Conservation (phyloP, 2,113 vertebrate species). For the Paralichthys olivaceus region DNA sequence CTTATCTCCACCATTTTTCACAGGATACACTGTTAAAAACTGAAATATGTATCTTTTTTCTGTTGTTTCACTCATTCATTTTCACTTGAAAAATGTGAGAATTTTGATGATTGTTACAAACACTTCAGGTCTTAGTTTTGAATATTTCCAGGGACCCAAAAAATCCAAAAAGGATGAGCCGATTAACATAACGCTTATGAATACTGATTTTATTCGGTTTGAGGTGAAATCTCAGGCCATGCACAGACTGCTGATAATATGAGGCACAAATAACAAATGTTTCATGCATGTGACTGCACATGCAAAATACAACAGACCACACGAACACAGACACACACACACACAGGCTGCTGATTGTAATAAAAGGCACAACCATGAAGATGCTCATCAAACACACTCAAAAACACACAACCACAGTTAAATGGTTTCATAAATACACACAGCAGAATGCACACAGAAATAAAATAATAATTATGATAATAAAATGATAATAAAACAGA, state of each 20-base stretch:
- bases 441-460: slow-evolving; percentile 31
- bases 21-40: background rate
- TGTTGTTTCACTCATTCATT: no score
- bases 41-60: no score
- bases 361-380: slow-evolving; percentile 36
- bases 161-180: background rate
- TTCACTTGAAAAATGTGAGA: no score
- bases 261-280: background rate
- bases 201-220: slow-evolving; percentile 12
- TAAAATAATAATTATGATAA: slow-evolving; percentile 38
- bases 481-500: slow-evolving; percentile 42
- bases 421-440: slow-evolving; percentile 60
- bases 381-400: slow-evolving; percentile 59
- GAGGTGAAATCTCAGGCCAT: background rate
- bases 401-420: slow-evolving; percentile 51
- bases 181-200: background rate
- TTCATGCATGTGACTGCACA: slow-evolving; percentile 3
- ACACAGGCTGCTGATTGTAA: slow-evolving; percentile 30
- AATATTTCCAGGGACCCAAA: background rate
- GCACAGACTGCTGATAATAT: slow-evolving; percentile 10
- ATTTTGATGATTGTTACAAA: no score
- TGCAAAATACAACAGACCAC: slow-evolving; percentile 17
- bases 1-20: background rate
- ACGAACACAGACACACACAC: slow-evolving; percentile 18
- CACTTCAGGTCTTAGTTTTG: background rate